A percentile compares a stretch with the other conserved stretches of the same genome.
Evolutionary conservation across 2,113 vertebrate species (phyloP).

Genomic region (Peromyscus polionotus): DNA sequence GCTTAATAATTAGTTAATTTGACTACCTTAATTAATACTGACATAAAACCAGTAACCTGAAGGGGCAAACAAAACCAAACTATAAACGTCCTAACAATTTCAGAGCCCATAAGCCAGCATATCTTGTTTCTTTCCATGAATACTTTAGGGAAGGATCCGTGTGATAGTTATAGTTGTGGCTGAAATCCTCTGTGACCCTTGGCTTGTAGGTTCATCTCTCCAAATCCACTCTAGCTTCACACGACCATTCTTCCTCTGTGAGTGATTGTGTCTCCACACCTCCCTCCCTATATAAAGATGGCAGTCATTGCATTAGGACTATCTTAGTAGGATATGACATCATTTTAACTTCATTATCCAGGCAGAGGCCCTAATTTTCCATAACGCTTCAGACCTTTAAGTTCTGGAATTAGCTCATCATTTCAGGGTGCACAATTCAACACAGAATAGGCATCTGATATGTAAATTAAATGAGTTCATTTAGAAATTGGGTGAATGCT

Average conservation of each 20-base stretch:
- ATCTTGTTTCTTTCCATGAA: fast-evolving
- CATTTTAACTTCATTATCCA: not conserved
- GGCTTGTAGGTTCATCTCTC: too few relatives aligned
- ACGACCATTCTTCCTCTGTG: too few relatives aligned
- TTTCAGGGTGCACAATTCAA: not conserved
- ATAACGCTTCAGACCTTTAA: not conserved
- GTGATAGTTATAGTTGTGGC: not conserved
- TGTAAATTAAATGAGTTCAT: not conserved
- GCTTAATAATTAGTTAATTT: not conserved
- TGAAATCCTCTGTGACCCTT: not conserved
- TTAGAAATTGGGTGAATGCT: not conserved
- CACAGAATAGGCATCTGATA: not conserved
- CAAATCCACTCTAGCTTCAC: not conserved
- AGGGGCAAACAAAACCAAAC: not conserved
- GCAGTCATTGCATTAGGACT: fast-evolving
- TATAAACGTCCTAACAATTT: not conserved
- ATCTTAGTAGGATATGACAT: not conserved
- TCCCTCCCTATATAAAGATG: not conserved
- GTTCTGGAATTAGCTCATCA: not conserved
- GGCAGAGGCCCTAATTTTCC: not conserved
- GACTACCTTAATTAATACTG: not conserved
- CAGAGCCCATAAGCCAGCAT: not conserved
- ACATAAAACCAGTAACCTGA: not conserved
- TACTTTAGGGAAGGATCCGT: not conserved
- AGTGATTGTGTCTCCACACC: not conserved